A percentile compares a stretch with the other conserved stretches of the same genome.
Evolutionary conservation across 1,140 invertebrate genomes (phyloP).

Genomic region (Ylistrum balloti): DNA sequence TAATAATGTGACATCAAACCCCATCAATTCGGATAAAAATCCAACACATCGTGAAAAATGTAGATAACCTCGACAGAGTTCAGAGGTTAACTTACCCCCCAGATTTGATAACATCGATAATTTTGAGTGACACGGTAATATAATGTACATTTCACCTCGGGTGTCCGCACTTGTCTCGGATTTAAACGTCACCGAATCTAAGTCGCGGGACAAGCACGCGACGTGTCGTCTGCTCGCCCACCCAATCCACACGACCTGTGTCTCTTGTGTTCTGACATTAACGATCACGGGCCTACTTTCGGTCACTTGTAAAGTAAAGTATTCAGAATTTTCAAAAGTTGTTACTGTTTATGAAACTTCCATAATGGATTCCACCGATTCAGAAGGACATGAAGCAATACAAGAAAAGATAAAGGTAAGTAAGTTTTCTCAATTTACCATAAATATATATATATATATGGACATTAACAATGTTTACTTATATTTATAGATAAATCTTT

Average conservation of each 20-base stretch:
- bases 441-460: too few relatives aligned
- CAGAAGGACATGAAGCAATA: not conserved
- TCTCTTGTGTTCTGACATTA: not conserved
- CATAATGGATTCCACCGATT: not conserved
- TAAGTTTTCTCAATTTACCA: too few relatives aligned
- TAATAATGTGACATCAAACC: not conserved
- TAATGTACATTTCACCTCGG: conserved; percentile 17
- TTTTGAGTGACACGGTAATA: conserved; percentile 24
- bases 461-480: too few relatives aligned
- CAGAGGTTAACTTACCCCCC: not conserved
- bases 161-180: conserved; percentile 22
- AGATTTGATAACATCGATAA: conserved; percentile 39
- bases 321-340: too few relatives aligned
- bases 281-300: not conserved
- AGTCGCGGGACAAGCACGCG: conserved; percentile 16
- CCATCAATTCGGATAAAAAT: conserved; percentile 34
- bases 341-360: too few relatives aligned
- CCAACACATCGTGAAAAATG: not conserved
- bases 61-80: not conserved
- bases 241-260: not conserved
- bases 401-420: not conserved
- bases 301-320: too few relatives aligned
- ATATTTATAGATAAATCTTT: too few relatives aligned
- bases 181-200: conserved; percentile 10
- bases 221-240: not conserved